phyloP scores from a whole-genome alignment of 53 echinoderm and acorn worm species.

The Paelopatides confundens region DNA sequence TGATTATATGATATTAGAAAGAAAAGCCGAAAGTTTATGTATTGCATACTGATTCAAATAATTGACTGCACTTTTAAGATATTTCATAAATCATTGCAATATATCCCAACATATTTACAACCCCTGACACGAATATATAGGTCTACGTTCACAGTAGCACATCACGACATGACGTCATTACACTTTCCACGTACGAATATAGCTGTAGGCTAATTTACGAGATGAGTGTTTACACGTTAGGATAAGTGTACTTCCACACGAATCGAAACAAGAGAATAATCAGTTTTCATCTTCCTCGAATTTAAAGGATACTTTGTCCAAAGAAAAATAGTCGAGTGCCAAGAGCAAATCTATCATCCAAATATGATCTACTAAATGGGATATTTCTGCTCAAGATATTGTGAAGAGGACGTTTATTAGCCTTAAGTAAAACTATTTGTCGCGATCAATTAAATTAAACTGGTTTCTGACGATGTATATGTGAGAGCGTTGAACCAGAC shows the following conservation, averaged over 20 bases:
- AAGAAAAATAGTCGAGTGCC: neutral
- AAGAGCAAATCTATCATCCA: neutral
- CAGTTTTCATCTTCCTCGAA: neutral
- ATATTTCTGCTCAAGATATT: neutral
- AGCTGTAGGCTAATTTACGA: neutral
- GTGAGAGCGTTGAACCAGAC: neutral
- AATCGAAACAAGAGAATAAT: neutral
- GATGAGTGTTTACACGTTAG: neutral
- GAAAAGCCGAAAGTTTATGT: no score
- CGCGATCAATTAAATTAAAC: conserved; percentile 29
- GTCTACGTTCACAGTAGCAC: neutral
- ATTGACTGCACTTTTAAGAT: no score
- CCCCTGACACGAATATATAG: neutral
- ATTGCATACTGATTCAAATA: no score
- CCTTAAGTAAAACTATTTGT: neutral
- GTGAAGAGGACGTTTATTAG: neutral
- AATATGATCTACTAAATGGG: neutral
- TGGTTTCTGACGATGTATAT: neutral
- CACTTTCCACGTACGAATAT: neutral
- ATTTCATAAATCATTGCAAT: neutral
- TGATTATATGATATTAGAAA: no score
- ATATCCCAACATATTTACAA: neutral
- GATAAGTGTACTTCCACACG: neutral
- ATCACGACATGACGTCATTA: conserved; percentile 1
- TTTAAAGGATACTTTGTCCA: neutral